These are phyloP conservation scores for Epinotia ramella DNA, from an alignment of 2,888 invertebrate species.

Conservation along the genomic window DNA sequence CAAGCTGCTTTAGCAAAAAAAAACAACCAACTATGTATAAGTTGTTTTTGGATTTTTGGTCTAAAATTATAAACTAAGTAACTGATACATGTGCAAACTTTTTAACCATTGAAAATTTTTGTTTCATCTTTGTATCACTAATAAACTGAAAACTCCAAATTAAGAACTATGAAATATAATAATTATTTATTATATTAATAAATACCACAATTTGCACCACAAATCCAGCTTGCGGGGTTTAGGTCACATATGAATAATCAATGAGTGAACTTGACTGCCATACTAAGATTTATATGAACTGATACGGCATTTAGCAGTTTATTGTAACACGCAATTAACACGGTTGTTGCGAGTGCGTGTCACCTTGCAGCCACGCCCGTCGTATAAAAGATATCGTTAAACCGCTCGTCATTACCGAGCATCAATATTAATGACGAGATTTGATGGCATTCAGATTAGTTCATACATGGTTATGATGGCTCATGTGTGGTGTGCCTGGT, in stretches of 20 bases:
- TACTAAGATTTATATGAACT: background rate
- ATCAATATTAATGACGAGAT: constrained; percentile 47
- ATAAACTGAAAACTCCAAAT: too few species aligned
- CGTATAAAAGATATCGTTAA: constrained; percentile 50
- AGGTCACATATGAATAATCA: background rate
- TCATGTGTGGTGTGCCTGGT: constrained; percentile 3
- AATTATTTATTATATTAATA: too few species aligned
- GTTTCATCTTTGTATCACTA: too few species aligned
- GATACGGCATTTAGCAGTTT: constrained; percentile 11
- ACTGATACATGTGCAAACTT: too few species aligned
- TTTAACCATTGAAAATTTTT: too few species aligned
- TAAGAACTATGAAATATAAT: too few species aligned
- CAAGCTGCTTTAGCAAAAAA: too few species aligned
- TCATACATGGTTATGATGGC: constrained; percentile 24
- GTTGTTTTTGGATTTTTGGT: too few species aligned
- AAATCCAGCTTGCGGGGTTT: background rate
- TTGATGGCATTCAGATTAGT: constrained; percentile 42
- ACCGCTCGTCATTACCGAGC: constrained; percentile 47
- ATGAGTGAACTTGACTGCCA: background rate
- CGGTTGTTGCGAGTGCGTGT: constrained; percentile 49
- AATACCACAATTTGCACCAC: background rate
- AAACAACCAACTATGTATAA: too few species aligned
- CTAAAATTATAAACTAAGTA: too few species aligned
- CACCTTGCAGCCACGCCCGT: constrained; percentile 57
- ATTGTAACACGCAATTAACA: constrained; percentile 50